A percentile compares a stretch with the other conserved stretches of the same genome.
These are phyloP conservation scores for Spisula subtruncata DNA, from an alignment of 2,888 invertebrate species.

Conservation along the genomic window DNA sequence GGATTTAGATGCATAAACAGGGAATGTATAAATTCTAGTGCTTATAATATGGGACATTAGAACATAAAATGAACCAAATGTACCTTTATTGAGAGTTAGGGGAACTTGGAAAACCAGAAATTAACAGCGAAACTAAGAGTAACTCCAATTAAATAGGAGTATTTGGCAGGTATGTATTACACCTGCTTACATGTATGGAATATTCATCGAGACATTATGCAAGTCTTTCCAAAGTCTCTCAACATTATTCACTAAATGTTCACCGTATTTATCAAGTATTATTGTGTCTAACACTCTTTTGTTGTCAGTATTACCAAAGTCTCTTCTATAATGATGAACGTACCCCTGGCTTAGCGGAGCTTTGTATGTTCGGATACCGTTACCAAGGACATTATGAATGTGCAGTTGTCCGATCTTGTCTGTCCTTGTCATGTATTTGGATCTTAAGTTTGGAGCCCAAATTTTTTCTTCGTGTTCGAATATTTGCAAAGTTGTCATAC, in stretches of 20 bases:
- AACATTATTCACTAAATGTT: neutral
- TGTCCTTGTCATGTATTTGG: slow-evolving; percentile 81
- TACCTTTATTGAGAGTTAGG: too few relatives aligned
- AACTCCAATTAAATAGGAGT: too few relatives aligned
- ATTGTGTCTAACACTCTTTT: slow-evolving; percentile 10
- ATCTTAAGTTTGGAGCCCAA: slow-evolving; percentile 64
- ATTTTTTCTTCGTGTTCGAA: slow-evolving; percentile 72
- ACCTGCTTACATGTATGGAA: neutral
- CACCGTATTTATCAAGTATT: neutral
- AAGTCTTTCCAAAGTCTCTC: slow-evolving; percentile 17
- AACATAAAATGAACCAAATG: too few relatives aligned
- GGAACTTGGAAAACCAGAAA: too few relatives aligned
- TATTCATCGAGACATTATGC: neutral
- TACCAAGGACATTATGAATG: slow-evolving; percentile 76
- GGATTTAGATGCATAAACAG: too few relatives aligned
- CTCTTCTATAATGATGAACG: slow-evolving; percentile 81
- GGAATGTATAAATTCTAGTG: too few relatives aligned
- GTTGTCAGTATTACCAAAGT: slow-evolving; percentile 43
- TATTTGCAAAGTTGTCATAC: slow-evolving; percentile 71
- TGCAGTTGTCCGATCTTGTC: slow-evolving; percentile 71
- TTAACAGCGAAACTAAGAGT: too few relatives aligned
- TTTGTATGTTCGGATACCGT: neutral
- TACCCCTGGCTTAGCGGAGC: slow-evolving; percentile 63
- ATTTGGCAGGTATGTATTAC: too few relatives aligned
- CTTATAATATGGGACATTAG: too few relatives aligned